phyloP scores from a whole-genome alignment of 2,113 vertebrate species.

The Gobius niger region DNA sequence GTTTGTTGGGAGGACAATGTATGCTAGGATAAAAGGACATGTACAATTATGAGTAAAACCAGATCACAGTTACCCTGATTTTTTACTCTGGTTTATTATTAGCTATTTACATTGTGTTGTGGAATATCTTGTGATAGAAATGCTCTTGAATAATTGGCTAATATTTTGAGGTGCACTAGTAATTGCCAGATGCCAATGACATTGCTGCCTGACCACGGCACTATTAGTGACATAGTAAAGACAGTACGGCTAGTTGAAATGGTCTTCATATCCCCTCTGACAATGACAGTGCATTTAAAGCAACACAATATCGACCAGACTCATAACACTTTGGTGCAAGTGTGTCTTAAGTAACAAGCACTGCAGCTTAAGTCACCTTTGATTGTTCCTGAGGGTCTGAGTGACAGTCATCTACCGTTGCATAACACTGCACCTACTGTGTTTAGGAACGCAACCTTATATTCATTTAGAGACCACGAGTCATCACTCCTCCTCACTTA shows the following conservation, averaged over 20 bases:
- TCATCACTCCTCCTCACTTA: too few species aligned
- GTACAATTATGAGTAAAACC: too few species aligned
- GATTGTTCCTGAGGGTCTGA: slow-evolving; percentile 22
- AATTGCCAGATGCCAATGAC: too few species aligned
- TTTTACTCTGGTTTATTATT: too few species aligned
- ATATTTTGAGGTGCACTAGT: too few species aligned
- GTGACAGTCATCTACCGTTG: slow-evolving; percentile 24
- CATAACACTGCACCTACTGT: slow-evolving; percentile 15
- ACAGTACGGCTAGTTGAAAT: not conserved
- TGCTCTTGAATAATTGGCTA: too few species aligned
- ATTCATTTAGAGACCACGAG: too few species aligned
- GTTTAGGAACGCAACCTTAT: not conserved
- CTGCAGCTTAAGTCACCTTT: slow-evolving; percentile 5
- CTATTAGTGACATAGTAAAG: not conserved
- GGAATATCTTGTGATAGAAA: too few species aligned
- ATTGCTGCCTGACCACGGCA: not conserved
- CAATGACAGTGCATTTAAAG: not conserved
- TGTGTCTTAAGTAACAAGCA: slow-evolving; percentile 1
- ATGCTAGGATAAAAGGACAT: not conserved
- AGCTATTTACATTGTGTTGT: too few species aligned
- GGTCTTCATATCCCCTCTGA: not conserved
- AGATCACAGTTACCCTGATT: too few species aligned
- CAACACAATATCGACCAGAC: not conserved
- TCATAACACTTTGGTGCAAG: not conserved
- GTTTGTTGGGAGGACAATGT: too few species aligned